These are phyloP conservation scores for Mayetiola destructor DNA, from an alignment of 2,888 invertebrate species.

Conservation along the genomic window DNA sequence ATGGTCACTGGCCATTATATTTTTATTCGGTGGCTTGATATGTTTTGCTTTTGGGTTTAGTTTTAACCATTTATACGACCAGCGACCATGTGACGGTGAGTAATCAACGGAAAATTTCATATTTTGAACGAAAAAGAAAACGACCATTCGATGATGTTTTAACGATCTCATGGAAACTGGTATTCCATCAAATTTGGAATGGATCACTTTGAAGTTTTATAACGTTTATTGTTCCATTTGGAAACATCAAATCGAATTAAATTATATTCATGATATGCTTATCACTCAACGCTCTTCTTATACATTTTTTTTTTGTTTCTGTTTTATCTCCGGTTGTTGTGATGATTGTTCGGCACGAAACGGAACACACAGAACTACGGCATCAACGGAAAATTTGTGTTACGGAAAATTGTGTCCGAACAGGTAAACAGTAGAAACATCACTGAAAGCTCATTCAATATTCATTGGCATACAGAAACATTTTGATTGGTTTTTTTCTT, in stretches of 20 bases:
- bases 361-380: neutral
- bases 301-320: neutral
- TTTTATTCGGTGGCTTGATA: neutral
- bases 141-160: too few species aligned
- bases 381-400: constrained; percentile 36
- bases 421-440: constrained; percentile 43
- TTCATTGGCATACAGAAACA: constrained; percentile 1
- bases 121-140: too few species aligned
- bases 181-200: too few species aligned
- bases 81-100: constrained; percentile 6
- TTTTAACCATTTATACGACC: constrained; percentile 4
- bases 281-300: too few species aligned
- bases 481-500: constrained; percentile 12
- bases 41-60: constrained; percentile 5
- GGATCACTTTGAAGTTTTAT: too few species aligned
- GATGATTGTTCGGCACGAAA: neutral
- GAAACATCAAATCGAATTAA: too few species aligned
- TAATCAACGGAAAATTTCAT: too few species aligned
- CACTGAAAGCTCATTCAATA: neutral
- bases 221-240: too few species aligned
- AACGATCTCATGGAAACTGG: too few species aligned
- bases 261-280: too few species aligned
- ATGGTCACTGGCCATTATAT: neutral
- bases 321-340: neutral
- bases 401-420: constrained; percentile 48